Percentiles rank a stretch among this genome's conserved stretches.
phyloP scores from a whole-genome alignment of 2,888 invertebrate genomes.

The Leistus spinibarbis region DNA sequence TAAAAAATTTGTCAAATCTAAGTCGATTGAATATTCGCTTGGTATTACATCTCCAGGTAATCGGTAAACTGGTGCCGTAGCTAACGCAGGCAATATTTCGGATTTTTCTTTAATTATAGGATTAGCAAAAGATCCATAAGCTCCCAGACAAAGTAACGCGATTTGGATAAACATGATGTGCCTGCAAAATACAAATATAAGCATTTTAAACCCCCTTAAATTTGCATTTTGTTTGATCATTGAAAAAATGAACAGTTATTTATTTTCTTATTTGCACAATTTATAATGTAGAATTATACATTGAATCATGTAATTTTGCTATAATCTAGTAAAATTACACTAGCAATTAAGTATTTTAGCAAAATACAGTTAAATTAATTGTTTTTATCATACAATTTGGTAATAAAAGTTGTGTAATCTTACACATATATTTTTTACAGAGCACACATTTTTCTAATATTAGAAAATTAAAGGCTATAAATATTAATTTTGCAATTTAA shows the following conservation, averaged over 20 bases:
- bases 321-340: no score
- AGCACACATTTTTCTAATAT: no score
- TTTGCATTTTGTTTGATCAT: neutral
- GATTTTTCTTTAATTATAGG: neutral
- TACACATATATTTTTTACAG: no score
- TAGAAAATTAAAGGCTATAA: no score
- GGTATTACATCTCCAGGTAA: slow-evolving; percentile 25
- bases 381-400: no score
- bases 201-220: no score
- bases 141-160: neutral
- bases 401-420: no score
- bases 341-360: no score
- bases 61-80: neutral
- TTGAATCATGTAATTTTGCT: neutral
- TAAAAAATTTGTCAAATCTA: slow-evolving; percentile 22
- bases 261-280: no score
- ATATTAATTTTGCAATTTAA: no score
- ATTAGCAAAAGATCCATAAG: neutral
- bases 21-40: slow-evolving; percentile 26
- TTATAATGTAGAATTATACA: no score
- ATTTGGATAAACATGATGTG: neutral
- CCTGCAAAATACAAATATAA: neutral
- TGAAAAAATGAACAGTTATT: neutral
- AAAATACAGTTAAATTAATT: no score
- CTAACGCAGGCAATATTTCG: neutral